These are phyloP conservation scores for Rallus limicola DNA, from an alignment of 2,113 vertebrate species.

Conservation along the genomic window DNA sequence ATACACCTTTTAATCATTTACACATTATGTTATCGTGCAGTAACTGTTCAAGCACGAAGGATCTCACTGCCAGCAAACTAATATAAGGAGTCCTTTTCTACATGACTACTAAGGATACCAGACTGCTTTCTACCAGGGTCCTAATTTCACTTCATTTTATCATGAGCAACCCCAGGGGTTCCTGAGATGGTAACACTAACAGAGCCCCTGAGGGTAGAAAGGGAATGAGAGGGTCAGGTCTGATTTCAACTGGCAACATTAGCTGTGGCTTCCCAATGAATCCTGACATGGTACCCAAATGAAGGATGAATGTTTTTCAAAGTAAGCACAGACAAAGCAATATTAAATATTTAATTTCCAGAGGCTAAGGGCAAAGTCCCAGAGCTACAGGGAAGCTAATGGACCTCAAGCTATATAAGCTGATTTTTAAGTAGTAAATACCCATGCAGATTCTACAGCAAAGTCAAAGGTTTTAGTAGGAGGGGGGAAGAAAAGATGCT, in stretches of 20 bases:
- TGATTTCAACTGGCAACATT: slow-evolving; percentile 60
- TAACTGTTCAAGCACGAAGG: background rate
- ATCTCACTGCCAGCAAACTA: slow-evolving; percentile 14
- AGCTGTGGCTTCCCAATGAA: slow-evolving; percentile 53
- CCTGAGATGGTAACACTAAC: slow-evolving; percentile 74
- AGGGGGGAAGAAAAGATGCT: rapidly evolving
- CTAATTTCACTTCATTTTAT: slow-evolving; percentile 81
- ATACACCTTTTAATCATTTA: background rate
- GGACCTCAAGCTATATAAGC: slow-evolving; percentile 6
- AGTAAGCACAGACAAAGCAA: slow-evolving; percentile 65
- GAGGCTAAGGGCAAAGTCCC: slow-evolving; percentile 52
- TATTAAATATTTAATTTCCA: slow-evolving; percentile 77
- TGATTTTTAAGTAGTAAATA: slow-evolving; percentile 27
- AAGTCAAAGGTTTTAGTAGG: background rate
- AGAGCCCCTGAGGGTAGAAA: slow-evolving; percentile 12
- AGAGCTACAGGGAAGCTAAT: slow-evolving; percentile 45
- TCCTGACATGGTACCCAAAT: slow-evolving; percentile 61
- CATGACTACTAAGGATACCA: slow-evolving; percentile 77
- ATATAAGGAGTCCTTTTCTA: slow-evolving; percentile 45
- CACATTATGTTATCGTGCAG: background rate
- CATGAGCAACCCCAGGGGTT: slow-evolving; percentile 70
- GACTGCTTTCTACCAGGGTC: slow-evolving; percentile 69
- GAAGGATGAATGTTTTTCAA: slow-evolving; percentile 59
- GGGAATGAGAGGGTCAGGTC: background rate
- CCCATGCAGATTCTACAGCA: slow-evolving; percentile 16